phyloP scores from a whole-genome alignment of 2,797 vertebrate species.

The Philypnodon macrostomus region DNA sequence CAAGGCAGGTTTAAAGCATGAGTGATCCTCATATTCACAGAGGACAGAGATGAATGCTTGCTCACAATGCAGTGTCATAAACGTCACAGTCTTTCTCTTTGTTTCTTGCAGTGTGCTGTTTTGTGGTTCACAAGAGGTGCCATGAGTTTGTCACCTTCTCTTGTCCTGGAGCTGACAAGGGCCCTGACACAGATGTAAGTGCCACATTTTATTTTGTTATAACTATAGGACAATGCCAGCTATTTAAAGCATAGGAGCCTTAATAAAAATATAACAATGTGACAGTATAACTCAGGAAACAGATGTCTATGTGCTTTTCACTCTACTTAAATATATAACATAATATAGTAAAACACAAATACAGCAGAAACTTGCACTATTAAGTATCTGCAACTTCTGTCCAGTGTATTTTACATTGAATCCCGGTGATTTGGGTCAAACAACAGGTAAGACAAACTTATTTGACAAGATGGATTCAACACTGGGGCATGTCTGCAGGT shows the following conservation, averaged over 20 bases:
- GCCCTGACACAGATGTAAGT: slow-evolving; percentile 96
- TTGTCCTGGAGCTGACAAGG: slow-evolving; percentile 94
- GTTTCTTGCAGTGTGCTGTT: slow-evolving; percentile 87
- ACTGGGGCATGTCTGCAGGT: no score
- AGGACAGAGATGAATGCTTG: slow-evolving; percentile 2
- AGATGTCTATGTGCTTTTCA: no score
- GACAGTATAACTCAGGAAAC: no score
- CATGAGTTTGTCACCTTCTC: slow-evolving; percentile 96
- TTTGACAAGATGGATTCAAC: no score
- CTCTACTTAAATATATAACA: no score
- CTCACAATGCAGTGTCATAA: neutral
- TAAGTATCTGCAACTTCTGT: no score
- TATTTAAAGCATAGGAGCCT: neutral
- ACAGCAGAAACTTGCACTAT: no score
- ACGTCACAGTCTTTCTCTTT: slow-evolving; percentile 15
- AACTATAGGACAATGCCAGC: neutral
- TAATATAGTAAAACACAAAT: no score
- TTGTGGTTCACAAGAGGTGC: slow-evolving; percentile 97
- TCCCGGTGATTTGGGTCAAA: no score
- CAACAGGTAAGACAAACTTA: no score
- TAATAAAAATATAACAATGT: no score
- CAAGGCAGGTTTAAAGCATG: slow-evolving; percentile 8
- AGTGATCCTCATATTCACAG: slow-evolving; percentile 10
- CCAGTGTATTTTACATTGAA: no score
- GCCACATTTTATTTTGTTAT: slow-evolving; percentile 3